Percentiles rank a stretch among this genome's conserved stretches.
Evolutionary conservation across 1,140 invertebrate species (phyloP).

Genomic region (Danaus melanippus): DNA sequence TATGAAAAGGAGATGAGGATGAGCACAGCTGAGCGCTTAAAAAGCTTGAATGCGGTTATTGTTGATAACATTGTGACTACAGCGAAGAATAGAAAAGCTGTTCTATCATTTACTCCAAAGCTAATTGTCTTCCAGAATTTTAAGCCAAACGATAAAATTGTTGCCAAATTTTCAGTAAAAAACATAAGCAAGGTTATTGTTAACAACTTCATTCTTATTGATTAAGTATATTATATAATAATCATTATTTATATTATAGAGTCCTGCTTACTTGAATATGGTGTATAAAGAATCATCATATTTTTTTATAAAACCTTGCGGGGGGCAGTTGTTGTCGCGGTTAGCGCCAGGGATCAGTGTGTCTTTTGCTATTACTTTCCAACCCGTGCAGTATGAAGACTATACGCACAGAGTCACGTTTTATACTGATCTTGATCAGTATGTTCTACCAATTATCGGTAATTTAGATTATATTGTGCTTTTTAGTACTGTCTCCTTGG

Average conservation of each 20-base stretch:
- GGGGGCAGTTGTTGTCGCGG: conserved; percentile 39
- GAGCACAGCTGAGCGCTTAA: conserved; percentile 40
- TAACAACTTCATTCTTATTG: not conserved
- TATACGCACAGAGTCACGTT: conserved; percentile 54
- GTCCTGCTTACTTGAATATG: conserved; percentile 49
- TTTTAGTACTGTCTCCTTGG: too few relatives aligned
- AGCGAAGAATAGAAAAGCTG: conserved; percentile 24
- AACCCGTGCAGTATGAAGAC: conserved; percentile 45
- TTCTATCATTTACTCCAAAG: conserved; percentile 47
- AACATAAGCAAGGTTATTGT: conserved; percentile 55
- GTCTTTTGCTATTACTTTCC: conserved; percentile 47
- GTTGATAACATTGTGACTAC: conserved; percentile 39
- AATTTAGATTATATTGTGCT: conserved; percentile 7
- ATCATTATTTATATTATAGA: conserved; percentile 22
- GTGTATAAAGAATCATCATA: conserved; percentile 52
- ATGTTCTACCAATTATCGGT: conserved; percentile 53
- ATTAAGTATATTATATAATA: conserved; percentile 2
- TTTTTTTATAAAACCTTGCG: conserved; percentile 47
- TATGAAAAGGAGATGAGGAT: conserved; percentile 58
- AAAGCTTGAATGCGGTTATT: conserved; percentile 37
- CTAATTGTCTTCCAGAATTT: conserved; percentile 58
- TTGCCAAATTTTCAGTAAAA: conserved; percentile 56
- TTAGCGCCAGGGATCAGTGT: conserved; percentile 59
- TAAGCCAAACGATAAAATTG: conserved; percentile 53
- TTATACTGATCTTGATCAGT: conserved; percentile 54